Evolutionary conservation across 2,113 vertebrate species (phyloP).

Genomic region (human (Homo sapiens)): DNA sequence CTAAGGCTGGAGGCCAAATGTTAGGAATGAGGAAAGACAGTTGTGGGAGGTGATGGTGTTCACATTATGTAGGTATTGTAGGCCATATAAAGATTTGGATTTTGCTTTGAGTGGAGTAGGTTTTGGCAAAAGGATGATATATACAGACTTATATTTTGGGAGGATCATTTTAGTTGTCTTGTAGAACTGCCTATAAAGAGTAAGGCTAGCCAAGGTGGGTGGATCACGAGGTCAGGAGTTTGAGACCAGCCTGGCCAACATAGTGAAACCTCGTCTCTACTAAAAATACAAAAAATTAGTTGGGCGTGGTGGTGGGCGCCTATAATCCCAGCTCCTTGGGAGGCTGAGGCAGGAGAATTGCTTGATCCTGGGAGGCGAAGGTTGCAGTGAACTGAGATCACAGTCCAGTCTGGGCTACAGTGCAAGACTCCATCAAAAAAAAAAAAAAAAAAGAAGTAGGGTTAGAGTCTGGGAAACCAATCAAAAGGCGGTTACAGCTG

Average conservation of each 20-base stretch:
- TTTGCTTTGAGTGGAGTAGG: neutral
- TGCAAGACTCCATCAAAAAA: no score
- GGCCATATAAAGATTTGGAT: neutral
- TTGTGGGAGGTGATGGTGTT: neutral
- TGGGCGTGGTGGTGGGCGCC: no score
- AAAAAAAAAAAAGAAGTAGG: no score
- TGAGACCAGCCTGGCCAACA: no score
- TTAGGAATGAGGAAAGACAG: neutral
- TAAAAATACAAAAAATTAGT: no score
- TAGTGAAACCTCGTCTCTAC: no score
- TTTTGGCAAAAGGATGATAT: neutral
- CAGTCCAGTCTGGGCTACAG: no score
- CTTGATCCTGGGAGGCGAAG: no score
- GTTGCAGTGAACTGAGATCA: no score
- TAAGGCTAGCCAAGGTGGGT: neutral
- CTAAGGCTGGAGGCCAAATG: neutral
- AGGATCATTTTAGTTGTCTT: neutral
- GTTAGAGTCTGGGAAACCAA: neutral
- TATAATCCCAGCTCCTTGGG: no score
- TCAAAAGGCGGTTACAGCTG: neutral
- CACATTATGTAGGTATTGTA: neutral
- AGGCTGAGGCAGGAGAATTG: no score
- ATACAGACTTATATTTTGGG: neutral
- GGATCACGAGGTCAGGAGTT: no score
- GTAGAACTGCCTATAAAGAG: neutral